A percentile compares a stretch with the other conserved stretches of the same genome.
Conservation (phyloP, 2,113 vertebrate species). For the human region DNA sequence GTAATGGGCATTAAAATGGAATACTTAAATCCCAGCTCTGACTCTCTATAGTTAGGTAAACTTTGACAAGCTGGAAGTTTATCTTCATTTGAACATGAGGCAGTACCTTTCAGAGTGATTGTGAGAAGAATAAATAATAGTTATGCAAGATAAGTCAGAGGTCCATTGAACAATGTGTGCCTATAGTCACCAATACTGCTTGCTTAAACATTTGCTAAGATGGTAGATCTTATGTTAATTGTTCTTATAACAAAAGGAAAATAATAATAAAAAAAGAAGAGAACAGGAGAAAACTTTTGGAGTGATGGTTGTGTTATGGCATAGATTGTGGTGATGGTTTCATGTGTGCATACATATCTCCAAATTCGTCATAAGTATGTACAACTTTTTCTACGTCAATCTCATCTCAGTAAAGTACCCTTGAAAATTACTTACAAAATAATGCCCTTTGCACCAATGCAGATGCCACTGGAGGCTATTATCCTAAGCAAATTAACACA, state of each 20-base stretch:
- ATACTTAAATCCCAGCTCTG: background rate
- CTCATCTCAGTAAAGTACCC: background rate
- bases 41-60: background rate
- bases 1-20: background rate
- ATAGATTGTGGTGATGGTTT: background rate
- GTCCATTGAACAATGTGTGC: background rate
- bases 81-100: background rate
- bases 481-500: no score
- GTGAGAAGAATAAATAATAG: background rate
- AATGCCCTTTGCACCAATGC: no score
- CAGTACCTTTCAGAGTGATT: background rate
- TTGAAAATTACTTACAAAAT: conserved; percentile 4
- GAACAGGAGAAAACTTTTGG: background rate
- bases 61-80: background rate
- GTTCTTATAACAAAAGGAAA: background rate
- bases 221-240: background rate
- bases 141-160: background rate
- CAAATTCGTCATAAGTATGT: background rate
- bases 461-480: no score
- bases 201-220: background rate
- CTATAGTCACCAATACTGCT: background rate
- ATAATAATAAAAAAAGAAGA: background rate
- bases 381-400: background rate
- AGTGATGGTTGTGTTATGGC: background rate
- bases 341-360: no score